These are phyloP conservation scores for Zaprionus gabonicus DNA, from an alignment of 1,140 invertebrate genomes.

Conservation along the genomic window DNA sequence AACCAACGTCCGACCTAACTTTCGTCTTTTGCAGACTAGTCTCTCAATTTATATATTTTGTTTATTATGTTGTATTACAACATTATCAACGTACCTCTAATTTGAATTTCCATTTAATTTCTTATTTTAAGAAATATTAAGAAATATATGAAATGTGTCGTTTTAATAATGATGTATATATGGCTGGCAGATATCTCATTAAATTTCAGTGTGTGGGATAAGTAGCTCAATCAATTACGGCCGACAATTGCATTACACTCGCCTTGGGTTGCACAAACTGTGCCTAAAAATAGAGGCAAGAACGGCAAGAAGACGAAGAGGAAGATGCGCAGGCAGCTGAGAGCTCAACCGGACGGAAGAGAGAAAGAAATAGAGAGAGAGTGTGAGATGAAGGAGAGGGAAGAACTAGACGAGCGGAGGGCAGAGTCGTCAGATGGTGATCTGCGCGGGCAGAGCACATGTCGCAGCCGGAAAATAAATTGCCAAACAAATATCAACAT, in stretches of 20 bases:
- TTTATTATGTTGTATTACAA: no score
- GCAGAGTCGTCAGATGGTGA: constrained; percentile 6
- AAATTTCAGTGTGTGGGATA: constrained; percentile 39
- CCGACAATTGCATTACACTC: constrained; percentile 67
- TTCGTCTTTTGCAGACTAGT: no score
- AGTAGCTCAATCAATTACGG: constrained; percentile 76
- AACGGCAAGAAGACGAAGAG: constrained; percentile 1
- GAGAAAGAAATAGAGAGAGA: background rate
- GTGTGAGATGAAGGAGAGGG: background rate
- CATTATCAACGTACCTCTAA: background rate
- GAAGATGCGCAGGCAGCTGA: constrained; percentile 36
- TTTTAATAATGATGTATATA: background rate
- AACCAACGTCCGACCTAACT: no score
- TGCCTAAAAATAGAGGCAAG: constrained; percentile 60
- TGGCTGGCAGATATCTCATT: constrained; percentile 23
- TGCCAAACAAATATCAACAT: constrained; percentile 84
- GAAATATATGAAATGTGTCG: background rate
- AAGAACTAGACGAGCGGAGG: background rate
- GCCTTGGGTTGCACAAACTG: constrained; percentile 36
- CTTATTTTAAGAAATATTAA: background rate
- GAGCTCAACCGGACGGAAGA: constrained; percentile 42
- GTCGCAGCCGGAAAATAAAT: constrained; percentile 76
- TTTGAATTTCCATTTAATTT: background rate
- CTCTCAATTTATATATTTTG: no score
- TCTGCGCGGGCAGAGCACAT: constrained; percentile 35